Conservation (phyloP, 2,113 vertebrate genomes). For the Corydoras sp. region DNA sequence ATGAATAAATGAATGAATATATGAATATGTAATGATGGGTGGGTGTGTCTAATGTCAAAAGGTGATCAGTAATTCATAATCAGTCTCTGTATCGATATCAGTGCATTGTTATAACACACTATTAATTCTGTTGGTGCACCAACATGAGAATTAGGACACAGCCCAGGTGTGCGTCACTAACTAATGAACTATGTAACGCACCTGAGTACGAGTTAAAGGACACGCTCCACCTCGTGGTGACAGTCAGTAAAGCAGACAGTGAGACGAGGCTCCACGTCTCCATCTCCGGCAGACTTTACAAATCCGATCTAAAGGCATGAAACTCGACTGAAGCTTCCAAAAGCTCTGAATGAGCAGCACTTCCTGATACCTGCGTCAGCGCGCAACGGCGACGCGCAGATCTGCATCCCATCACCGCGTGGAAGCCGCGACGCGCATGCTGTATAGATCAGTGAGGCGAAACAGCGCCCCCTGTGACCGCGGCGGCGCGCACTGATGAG, state of each 20-base stretch:
- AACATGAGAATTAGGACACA: not conserved
- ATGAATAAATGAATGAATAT: too few species aligned
- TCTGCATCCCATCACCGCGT: not conserved
- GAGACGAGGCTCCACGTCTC: conserved; percentile 75
- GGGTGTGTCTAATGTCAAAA: too few species aligned
- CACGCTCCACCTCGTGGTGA: conserved; percentile 83
- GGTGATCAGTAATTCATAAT: too few species aligned
- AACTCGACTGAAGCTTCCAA: not conserved
- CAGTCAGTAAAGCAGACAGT: conserved; percentile 68
- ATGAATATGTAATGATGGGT: too few species aligned
- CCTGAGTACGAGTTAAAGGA: conserved; percentile 93
- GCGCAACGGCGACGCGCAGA: not conserved
- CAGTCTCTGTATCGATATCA: too few species aligned
- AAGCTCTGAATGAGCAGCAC: not conserved
- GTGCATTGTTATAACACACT: too few species aligned
- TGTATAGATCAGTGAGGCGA: not conserved
- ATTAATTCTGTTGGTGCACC: not conserved
- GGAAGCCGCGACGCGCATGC: rapidly evolving
- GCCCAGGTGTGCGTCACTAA: not conserved
- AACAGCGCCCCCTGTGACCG: not conserved
- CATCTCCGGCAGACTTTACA: conserved; percentile 58
- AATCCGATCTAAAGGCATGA: not conserved
- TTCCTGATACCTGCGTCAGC: conserved; percentile 56
- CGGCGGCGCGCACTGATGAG: conserved; percentile 47
- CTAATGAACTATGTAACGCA: conserved; percentile 43